Evolutionary conservation across 2,888 invertebrate genomes (phyloP), one percentile per base, ranked within the genome.

Genomic region (Parthenolecanium corni): DNA sequence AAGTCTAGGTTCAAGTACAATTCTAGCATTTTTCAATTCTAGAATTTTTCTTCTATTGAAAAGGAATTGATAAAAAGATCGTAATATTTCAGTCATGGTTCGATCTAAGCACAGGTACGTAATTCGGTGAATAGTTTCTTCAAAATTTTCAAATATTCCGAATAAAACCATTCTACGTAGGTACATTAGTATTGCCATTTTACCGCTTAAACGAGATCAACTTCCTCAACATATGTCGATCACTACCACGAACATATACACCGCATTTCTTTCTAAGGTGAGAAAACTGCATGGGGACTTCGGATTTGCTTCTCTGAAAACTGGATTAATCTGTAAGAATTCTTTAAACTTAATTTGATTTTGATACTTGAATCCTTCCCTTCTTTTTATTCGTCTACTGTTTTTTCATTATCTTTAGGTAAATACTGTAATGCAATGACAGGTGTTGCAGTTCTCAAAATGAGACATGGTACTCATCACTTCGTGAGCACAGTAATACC

Each of bases 401-500:
- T 20, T 38, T 51, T 52, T 62, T 23, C 16, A 18, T 31, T 53
- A 14, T 20, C 16, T 18, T 40, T 79, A 71, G 83, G 84, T 23
- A 88, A 86, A 76, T 89, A 89, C 74, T 86, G 85, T 70, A 89
- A 89, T 74, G 79, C 82, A 67, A 78, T 80, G 64, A 89, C 89
- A 0, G 80, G 81, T 74, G 82, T 88, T 68, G 86, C 85, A 0
- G 77, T 89, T 36, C 76, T 89, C 54, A 78, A 85, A 69, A 78
- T 79, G 18, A 76, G 87, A 56, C 88, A 87, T 72, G 86, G 85
- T 0, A 85, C 88, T 2, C 86, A 89, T 70, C 79, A 76, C 69
- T 80, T 85, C 72, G 77, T 89, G 0, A 76, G 83, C 0, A 84
- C 83, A 70, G 75, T 79, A 65, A 70, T 89, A 67, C 86, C 89